A percentile compares a stretch with the other conserved stretches of the same genome.
phyloP scores from a whole-genome alignment of 2,888 invertebrate species.

The Melinopterus prodromus region DNA sequence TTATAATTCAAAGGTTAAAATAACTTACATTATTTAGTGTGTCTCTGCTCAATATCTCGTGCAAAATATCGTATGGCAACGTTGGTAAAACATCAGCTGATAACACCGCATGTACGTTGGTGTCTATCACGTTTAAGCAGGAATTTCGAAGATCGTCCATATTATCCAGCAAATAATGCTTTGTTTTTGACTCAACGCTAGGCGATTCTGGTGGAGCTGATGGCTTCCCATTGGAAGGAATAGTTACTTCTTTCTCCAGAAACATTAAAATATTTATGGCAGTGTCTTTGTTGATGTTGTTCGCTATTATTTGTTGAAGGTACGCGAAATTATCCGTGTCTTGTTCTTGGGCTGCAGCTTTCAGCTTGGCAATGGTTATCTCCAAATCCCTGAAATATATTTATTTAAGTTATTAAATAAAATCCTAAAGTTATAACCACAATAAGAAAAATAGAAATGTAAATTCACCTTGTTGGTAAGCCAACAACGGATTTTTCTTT shows the following conservation, averaged over 20 bases:
- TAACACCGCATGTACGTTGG: background rate
- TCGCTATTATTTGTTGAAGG: background rate
- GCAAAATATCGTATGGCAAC: background rate
- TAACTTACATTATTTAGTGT: background rate
- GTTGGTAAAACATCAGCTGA: background rate
- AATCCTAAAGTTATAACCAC: too few relatives aligned
- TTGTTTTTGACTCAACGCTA: background rate
- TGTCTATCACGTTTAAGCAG: background rate
- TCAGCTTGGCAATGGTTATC: background rate
- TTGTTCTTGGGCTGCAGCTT: slow-evolving; percentile 4
- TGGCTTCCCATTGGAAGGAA: background rate
- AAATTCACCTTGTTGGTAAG: background rate
- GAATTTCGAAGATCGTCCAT: background rate
- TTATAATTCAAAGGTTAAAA: background rate
- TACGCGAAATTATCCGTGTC: background rate
- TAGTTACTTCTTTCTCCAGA: background rate
- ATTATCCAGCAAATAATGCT: background rate
- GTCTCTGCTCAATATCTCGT: background rate
- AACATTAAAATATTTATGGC: background rate
- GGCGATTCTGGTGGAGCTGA: background rate
- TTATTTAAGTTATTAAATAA: background rate
- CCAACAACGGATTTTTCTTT: background rate
- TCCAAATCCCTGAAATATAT: background rate
- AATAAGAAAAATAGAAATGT: background rate
- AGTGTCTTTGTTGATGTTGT: background rate